Evolutionary conservation across 2,797 vertebrate species (phyloP), one percentile per base, ranked within the genome.

Genomic region (Silurus lanzhouensis): DNA sequence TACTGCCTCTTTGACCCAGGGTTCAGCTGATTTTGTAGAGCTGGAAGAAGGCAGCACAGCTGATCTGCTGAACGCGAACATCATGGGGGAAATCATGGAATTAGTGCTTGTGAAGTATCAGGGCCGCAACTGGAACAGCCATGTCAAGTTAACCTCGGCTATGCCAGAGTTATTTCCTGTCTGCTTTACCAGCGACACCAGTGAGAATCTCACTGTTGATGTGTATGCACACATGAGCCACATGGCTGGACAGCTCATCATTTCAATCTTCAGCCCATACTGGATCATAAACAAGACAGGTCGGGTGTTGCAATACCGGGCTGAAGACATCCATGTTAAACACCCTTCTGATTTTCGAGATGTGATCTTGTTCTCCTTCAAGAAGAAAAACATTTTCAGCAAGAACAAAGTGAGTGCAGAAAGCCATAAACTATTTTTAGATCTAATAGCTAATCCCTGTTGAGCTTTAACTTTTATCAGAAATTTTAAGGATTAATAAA

Each of bases 221-320:
- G 70, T 98, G 77, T 94, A 92, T 10, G 3, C 99, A 2, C 97
- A 99, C 0, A 90, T 93, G 7, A 90, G 91, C 1, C 87, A 70
- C 2, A 52, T 87, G 0, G 84, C 92, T 1, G 92, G 95, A 84
- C 94, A 90, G 0, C 74, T 97, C 84, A 82, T 97, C 79, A 88
- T 99, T 57, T 97, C 98, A 0, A 85, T 99, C 55, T 99, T 96
- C 88, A 97, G 97, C 70, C 98, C 98, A 0, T 99, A 99, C 63
- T 99, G 98, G 98, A 95, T 99, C 79, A 97, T 99, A 93, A 99
- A 99, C 92, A 98, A 98, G 91, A 99, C 98, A 0, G 96, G 95
- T 0, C 94, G 98, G 0, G 92, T 99, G 64, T 96, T 99, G n/a
- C 98, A 97, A 92, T 99, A 99, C 92, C 90, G 89, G 20, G 95